Percentiles rank a stretch among this genome's conserved stretches.
Evolutionary conservation across 64 coral and sea anemone genomes (phyloP).

Genomic region (Anthopleura sola): DNA sequence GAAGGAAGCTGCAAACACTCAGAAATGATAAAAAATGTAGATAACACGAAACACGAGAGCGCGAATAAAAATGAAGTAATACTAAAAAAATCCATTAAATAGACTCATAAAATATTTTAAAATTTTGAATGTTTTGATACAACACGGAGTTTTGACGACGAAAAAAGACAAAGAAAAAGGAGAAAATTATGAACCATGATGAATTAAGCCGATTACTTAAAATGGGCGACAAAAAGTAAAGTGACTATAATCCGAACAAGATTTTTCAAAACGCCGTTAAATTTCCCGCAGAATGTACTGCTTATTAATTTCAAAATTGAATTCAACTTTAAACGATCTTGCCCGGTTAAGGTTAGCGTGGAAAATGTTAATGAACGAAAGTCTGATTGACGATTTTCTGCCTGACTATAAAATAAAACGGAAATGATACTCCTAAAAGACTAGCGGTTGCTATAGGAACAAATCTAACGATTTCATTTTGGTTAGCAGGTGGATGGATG

Average conservation of each 20-base stretch:
- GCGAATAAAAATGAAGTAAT: too few relatives aligned
- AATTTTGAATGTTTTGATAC: too few relatives aligned
- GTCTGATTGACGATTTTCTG: neutral
- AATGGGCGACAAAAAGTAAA: neutral
- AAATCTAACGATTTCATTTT: neutral
- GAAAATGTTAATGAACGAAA: neutral
- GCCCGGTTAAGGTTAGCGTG: neutral
- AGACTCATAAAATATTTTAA: too few relatives aligned
- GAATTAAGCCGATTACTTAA: too few relatives aligned
- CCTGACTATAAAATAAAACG: neutral
- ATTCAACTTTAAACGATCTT: neutral
- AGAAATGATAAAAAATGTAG: too few relatives aligned
- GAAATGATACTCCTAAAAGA: neutral
- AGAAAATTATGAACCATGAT: neutral
- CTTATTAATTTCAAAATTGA: neutral
- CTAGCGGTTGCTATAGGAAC: neutral
- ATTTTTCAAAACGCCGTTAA: neutral
- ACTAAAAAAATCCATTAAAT: too few relatives aligned
- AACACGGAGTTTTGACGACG: too few relatives aligned
- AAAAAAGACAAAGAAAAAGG: neutral
- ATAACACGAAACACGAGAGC: too few relatives aligned
- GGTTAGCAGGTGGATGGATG: neutral
- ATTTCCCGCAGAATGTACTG: neutral
- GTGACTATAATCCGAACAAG: neutral
- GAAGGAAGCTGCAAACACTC: too few relatives aligned